These are phyloP conservation scores for Strix aluco DNA, from an alignment of 2,113 vertebrate genomes.

Conservation along the genomic window DNA sequence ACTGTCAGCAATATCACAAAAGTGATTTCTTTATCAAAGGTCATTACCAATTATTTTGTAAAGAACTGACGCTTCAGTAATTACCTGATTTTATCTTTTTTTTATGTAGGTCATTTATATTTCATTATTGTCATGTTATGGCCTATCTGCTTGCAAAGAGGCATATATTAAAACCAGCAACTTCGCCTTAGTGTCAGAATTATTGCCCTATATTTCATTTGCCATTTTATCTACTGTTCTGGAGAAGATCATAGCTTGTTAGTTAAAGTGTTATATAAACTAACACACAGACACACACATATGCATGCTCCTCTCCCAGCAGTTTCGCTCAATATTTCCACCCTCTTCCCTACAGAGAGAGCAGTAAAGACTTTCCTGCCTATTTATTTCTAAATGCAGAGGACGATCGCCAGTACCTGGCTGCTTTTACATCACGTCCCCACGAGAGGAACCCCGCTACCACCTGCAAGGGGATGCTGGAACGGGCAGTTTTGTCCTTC, in stretches of 20 bases:
- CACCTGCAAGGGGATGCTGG: background rate
- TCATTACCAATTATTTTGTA: slow-evolving; percentile 65
- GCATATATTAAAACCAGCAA: slow-evolving; percentile 12
- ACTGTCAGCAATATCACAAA: slow-evolving; percentile 38
- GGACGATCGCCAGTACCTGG: background rate
- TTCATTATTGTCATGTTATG: slow-evolving; percentile 44
- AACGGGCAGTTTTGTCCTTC: rapidly evolving
- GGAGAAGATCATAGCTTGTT: slow-evolving; percentile 38
- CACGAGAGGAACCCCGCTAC: rapidly evolving
- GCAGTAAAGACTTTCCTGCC: background rate
- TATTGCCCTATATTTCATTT: slow-evolving; percentile 49
- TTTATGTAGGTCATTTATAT: slow-evolving; percentile 54
- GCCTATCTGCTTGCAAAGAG: slow-evolving; percentile 38
- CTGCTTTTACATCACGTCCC: rapidly evolving
- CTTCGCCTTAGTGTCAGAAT: slow-evolving; percentile 2
- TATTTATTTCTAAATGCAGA: background rate
- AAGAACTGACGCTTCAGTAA: slow-evolving; percentile 43
- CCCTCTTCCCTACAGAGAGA: background rate
- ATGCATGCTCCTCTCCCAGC: background rate
- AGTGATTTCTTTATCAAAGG: slow-evolving; percentile 64
- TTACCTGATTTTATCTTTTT: slow-evolving; percentile 57
- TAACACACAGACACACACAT: background rate
- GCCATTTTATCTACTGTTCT: slow-evolving; percentile 44
- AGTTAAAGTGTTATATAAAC: background rate
- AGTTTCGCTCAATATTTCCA: background rate